Base-by-base conservation (phyloP, 1,140 invertebrate genomes). In the Diprion similis region DNA sequence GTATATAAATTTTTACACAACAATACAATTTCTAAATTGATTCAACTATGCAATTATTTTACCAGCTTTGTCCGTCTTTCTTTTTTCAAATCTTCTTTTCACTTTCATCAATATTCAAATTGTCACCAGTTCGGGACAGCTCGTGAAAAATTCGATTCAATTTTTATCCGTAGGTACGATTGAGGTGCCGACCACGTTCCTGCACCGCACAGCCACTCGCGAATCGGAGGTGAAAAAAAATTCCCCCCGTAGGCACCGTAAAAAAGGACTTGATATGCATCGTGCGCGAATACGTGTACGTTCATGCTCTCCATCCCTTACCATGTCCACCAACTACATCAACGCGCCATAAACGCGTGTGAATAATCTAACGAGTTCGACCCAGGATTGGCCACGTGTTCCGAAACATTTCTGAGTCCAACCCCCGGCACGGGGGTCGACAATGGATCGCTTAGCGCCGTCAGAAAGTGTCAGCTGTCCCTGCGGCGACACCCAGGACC, bases 381-480 rank as follows among this genome's bases (percentile, higher is more conserved):
- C n/a, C 15, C 24, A 6, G 24, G 24, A 37, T 37, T 37, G 24
- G 24, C 24, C 24, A 37, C 24, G 24, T 37, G 24, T 37, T 37
- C 6, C 24, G 24, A 37, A 37, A 37, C 24, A 37, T 37, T 37
- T 37, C 24, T 37, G 24, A 37, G 6, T 37, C 24, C 24, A 37
- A 37, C 24, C 24, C 24, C 24, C 24, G 51, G n/a, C 51, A 1
- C 51, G 51, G 9, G 6, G 2, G n/a, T 75, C 75, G 77, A 84
- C 82, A 86, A 85, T 85, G 76, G 79, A 82, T 84, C 82, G 82
- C 78, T 84, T 83, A 85, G 76, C 75, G 75, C 73, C 51, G 51
- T 59, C 74, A 74, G 75, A 79, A 81, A 85, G 79, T 80, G 84
- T 84, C 83, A 83, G 83, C 83, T 85, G 82, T 85, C 79, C 78